These are phyloP conservation scores for Heliconius nattereri DNA, from an alignment of 1,140 invertebrate species.

Conservation along the genomic window DNA sequence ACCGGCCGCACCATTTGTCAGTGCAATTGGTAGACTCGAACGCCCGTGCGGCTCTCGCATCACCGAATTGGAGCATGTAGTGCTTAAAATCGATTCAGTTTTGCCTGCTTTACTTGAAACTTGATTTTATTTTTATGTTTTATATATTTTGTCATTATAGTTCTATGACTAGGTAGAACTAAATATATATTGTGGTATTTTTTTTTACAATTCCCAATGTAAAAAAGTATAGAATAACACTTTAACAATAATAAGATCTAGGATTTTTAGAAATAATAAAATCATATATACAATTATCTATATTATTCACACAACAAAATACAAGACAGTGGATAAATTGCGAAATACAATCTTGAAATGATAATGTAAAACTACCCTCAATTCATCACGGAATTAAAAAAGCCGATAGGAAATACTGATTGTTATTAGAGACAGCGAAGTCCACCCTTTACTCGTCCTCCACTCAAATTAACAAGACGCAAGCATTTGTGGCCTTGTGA, in stretches of 20 bases:
- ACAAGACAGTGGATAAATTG: too few relatives aligned
- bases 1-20: slow-evolving; percentile 27
- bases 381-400: not conserved
- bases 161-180: too few relatives aligned
- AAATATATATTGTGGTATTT: too few relatives aligned
- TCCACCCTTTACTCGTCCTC: slow-evolving; percentile 4
- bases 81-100: slow-evolving; percentile 3
- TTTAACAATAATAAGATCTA: too few relatives aligned
- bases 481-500: slow-evolving; percentile 20
- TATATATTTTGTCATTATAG: too few relatives aligned
- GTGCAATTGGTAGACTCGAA: slow-evolving; percentile 13
- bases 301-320: too few relatives aligned
- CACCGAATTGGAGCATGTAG: not conserved
- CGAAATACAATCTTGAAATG: too few relatives aligned
- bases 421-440: slow-evolving; percentile 11
- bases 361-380: not conserved
- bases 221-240: too few relatives aligned
- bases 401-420: not conserved
- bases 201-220: too few relatives aligned
- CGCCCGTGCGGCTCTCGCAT: slow-evolving; percentile 3
- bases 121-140: not conserved
- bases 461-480: slow-evolving; percentile 19
- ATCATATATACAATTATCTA: too few relatives aligned
- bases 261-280: too few relatives aligned
- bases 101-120: not conserved